Conservation (phyloP, 2,797 vertebrate genomes). For the Xenops minutus region DNA sequence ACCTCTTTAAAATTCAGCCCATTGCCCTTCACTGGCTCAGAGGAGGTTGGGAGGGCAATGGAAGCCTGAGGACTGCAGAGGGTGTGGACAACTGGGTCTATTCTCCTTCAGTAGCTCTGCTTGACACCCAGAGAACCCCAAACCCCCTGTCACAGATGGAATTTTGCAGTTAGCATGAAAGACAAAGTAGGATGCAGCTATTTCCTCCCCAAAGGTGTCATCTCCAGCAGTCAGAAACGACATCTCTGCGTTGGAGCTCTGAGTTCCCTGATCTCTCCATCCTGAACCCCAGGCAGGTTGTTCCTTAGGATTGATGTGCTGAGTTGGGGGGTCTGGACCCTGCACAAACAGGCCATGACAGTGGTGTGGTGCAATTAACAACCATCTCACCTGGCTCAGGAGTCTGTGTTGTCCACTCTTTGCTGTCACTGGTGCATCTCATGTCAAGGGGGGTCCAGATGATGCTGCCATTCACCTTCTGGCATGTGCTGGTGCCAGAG, state of each 20-base stretch:
- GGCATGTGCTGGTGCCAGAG: background rate
- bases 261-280: background rate
- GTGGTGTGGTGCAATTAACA: background rate
- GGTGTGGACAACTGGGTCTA: background rate
- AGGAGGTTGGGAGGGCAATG: background rate
- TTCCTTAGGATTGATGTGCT: background rate
- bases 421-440: conserved; percentile 5
- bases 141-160: background rate
- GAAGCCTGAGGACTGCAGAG: background rate
- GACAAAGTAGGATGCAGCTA: background rate
- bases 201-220: background rate
- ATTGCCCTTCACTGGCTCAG: background rate
- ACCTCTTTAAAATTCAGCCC: background rate
- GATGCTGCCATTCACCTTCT: background rate
- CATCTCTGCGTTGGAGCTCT: background rate
- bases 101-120: background rate
- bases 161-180: background rate
- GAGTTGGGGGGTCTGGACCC: background rate
- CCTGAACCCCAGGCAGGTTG: background rate
- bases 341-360: background rate
- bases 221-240: background rate
- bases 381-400: background rate
- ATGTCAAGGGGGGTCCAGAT: background rate
- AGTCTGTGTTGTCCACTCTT: background rate
- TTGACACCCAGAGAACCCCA: background rate